Evolutionary conservation across 2,888 invertebrate species (phyloP), one percentile per base, ranked within the genome.

Genomic region (Drosophila setosimentum): DNA sequence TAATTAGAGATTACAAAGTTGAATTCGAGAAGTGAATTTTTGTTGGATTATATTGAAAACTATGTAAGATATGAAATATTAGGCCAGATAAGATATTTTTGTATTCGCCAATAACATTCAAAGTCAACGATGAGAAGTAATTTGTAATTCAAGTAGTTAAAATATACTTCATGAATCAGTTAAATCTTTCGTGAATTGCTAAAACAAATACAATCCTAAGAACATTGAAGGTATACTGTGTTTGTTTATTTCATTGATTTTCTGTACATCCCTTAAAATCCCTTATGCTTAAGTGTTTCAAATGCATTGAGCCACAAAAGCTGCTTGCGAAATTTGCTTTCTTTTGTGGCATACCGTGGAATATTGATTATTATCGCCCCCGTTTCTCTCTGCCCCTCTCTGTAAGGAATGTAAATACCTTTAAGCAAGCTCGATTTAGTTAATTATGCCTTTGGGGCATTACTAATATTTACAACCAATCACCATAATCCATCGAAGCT

Each of bases 401-500:
- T 8, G 10, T 24, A 6, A 10, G 24, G 4, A 35, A 11, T 57
- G 48, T 40, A 33, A 54, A 54, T 24, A 32, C 13, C 18, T 30
- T 30, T 3, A 40, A 68, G n/a, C 45, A 45, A 24, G 27, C 18
- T 27, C 8, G 57, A n/a, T 13, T 70, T 30, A 40, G 16, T 30
- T 68, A 49, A 55, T 68, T 68, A 58, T 33, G 27, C 33, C 27
- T 45, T 16, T 2, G 4, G 16, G 58, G 18, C 37, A 7, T 29
- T 55, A 48, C 40, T 69, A 53, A 45, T 67, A 76, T 64, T 62
- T 55, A 48, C 65, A 60, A 78, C 55, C 79, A 78, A 82, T 88
- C 80, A 67, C 45, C 67, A 57, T 83, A 82, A 89, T 73, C 85
- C 78, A 51, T 48, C 67, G 33, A 71, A 75, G 73, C 67, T 51